phyloP scores from a whole-genome alignment of 2,797 vertebrate genomes.

The Aldrovandia affinis region DNA sequence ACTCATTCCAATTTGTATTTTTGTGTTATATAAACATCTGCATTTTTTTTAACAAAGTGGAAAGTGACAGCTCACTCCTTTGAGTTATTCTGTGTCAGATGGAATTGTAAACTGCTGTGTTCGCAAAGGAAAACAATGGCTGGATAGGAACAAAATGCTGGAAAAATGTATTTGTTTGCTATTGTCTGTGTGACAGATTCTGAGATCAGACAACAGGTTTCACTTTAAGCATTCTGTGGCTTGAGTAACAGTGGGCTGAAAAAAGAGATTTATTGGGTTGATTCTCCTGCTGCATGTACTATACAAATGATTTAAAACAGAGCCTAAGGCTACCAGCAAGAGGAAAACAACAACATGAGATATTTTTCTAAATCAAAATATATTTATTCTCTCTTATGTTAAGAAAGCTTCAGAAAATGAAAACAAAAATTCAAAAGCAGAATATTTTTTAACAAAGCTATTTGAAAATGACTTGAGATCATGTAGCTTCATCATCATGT shows the following conservation, averaged over 20 bases:
- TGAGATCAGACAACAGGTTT: slow-evolving; percentile 47
- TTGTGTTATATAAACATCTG: not conserved
- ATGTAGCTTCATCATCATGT: not conserved
- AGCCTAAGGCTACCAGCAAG: slow-evolving; percentile 35
- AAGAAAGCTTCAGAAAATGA: too few relatives aligned
- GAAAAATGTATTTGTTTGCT: slow-evolving; percentile 48
- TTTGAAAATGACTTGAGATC: not conserved
- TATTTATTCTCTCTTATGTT: slow-evolving; percentile 11
- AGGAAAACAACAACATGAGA: slow-evolving; percentile 34
- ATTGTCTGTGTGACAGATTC: slow-evolving; percentile 37
- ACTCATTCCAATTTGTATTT: not conserved
- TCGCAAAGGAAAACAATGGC: slow-evolving; percentile 46
- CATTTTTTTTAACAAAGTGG: slow-evolving; percentile 21
- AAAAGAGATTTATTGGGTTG: slow-evolving; percentile 49
- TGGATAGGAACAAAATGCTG: slow-evolving; percentile 33
- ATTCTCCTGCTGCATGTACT: slow-evolving; percentile 45
- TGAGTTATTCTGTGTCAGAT: slow-evolving; percentile 42
- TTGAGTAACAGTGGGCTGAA: slow-evolving; percentile 26
- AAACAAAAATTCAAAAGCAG: too few relatives aligned
- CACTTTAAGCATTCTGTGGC: slow-evolving; percentile 28
- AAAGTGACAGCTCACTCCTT: slow-evolving; percentile 25
- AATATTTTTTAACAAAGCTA: not conserved
- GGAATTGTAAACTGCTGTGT: slow-evolving; percentile 35
- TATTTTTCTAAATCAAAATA: slow-evolving; percentile 26
- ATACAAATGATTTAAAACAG: slow-evolving; percentile 44